These are phyloP conservation scores for Muscidifurax raptorellus DNA, from an alignment of 1,140 invertebrate species.

Conservation along the genomic window DNA sequence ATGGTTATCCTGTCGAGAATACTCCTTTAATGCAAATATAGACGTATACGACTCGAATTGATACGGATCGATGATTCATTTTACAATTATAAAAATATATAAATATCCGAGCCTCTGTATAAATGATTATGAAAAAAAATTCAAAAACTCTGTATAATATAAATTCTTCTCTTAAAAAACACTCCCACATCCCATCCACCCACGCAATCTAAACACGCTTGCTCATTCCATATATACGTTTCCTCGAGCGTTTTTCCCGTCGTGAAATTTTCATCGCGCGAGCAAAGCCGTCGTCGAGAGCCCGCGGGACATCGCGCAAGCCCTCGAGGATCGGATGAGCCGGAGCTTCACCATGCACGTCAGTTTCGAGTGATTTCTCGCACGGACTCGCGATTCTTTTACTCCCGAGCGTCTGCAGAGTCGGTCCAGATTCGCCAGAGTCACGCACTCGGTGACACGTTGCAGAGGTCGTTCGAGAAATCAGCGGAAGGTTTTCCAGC, in stretches of 20 bases:
- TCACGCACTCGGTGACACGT: background rate
- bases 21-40: too few species aligned
- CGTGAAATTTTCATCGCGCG: conserved; percentile 34
- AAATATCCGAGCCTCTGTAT: too few species aligned
- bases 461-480: background rate
- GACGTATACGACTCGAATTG: too few species aligned
- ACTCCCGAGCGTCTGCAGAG: background rate
- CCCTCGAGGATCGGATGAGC: conserved; percentile 10
- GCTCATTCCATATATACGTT: too few species aligned
- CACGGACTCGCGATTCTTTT: background rate
- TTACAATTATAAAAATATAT: too few species aligned
- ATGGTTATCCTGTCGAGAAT: too few species aligned
- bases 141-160: too few species aligned
- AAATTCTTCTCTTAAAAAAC: too few species aligned
- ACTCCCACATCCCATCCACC: too few species aligned
- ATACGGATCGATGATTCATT: too few species aligned
- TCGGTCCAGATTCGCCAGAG: background rate
- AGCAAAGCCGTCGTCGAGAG: conserved; percentile 10
- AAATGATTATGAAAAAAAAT: too few species aligned
- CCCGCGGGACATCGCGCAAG: conserved; percentile 10
- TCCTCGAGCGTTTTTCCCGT: background rate
- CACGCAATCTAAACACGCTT: too few species aligned
- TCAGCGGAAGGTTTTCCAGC: background rate
- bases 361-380: conserved; percentile 31
- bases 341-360: background rate